A percentile compares a stretch with the other conserved stretches of the same genome.
These are phyloP conservation scores for Trilocha varians DNA, from an alignment of 2,888 invertebrate genomes.

Conservation along the genomic window DNA sequence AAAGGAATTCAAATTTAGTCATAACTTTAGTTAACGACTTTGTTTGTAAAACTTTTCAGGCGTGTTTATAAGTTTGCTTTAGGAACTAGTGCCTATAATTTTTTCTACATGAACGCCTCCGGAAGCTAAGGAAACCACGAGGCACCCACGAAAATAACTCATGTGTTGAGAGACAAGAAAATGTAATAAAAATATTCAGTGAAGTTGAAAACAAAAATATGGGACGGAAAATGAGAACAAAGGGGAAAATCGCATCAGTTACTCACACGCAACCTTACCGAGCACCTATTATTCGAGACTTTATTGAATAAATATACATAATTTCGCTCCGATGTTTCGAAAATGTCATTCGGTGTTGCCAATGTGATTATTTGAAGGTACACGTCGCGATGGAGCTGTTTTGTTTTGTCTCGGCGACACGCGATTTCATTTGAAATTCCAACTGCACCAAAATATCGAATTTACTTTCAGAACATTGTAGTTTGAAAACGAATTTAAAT, in stretches of 20 bases:
- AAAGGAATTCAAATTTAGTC: too few species aligned
- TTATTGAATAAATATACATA: conserved; percentile 66
- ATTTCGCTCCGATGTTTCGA: conserved; percentile 43
- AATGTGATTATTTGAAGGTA: conserved; percentile 17
- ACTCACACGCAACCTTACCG: conserved; percentile 45
- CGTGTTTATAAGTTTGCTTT: too few species aligned
- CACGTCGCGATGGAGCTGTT: conserved; percentile 1
- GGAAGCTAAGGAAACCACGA: conserved; percentile 27
- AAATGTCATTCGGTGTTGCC: conserved; percentile 36
- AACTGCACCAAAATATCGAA: not conserved
- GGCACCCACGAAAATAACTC: conserved; percentile 38
- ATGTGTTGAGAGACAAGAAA: conserved; percentile 54
- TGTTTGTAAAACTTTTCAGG: too few species aligned
- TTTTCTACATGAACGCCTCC: conserved; percentile 27
- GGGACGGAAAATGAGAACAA: conserved; percentile 53
- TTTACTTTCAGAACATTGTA: not conserved
- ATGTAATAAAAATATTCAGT: conserved; percentile 60
- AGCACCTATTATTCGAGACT: conserved; percentile 48
- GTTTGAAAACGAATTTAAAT: not conserved
- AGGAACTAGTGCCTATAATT: conserved; percentile 24
- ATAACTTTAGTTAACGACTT: too few species aligned
- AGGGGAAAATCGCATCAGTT: conserved; percentile 54
- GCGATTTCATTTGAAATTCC: not conserved
- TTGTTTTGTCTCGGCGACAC: not conserved
- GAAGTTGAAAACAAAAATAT: conserved; percentile 64